Percentiles rank a stretch among this genome's conserved stretches.
Evolutionary conservation across 2,888 invertebrate genomes (phyloP).

Genomic region (Chymomyza fuscimana): DNA sequence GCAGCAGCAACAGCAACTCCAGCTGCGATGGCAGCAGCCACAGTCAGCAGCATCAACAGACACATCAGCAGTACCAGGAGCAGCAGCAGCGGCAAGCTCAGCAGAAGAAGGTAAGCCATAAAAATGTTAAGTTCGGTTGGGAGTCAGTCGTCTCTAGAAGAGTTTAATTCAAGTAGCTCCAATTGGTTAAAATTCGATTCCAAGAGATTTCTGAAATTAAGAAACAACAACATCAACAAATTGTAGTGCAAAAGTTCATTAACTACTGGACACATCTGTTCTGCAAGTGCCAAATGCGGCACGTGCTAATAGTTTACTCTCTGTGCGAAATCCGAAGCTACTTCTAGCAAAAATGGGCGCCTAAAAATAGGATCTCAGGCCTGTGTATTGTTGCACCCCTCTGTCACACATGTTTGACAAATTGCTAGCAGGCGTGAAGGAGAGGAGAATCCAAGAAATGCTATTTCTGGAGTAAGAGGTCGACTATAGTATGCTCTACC

Average conservation of each 20-base stretch:
- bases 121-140: neutral
- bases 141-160: too few species aligned
- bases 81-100: constrained; percentile 20
- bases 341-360: constrained; percentile 3
- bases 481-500: too few species aligned
- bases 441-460: neutral
- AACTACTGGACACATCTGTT: constrained; percentile 30
- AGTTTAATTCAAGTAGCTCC: too few species aligned
- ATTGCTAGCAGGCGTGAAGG: constrained; percentile 30
- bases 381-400: neutral
- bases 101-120: constrained; percentile 16
- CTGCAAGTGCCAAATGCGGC: neutral
- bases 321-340: neutral
- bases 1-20: constrained; percentile 16
- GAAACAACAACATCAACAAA: constrained; percentile 14
- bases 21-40: constrained; percentile 17
- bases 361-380: constrained; percentile 4
- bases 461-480: too few species aligned
- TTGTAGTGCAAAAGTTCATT: constrained; percentile 53
- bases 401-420: constrained; percentile 57
- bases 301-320: constrained; percentile 3
- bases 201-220: too few species aligned
- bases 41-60: constrained; percentile 14
- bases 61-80: constrained; percentile 8
- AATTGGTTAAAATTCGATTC: too few species aligned